Evolutionary conservation across 2,888 invertebrate genomes (phyloP).

Genomic region (Priocnemis perturbator): DNA sequence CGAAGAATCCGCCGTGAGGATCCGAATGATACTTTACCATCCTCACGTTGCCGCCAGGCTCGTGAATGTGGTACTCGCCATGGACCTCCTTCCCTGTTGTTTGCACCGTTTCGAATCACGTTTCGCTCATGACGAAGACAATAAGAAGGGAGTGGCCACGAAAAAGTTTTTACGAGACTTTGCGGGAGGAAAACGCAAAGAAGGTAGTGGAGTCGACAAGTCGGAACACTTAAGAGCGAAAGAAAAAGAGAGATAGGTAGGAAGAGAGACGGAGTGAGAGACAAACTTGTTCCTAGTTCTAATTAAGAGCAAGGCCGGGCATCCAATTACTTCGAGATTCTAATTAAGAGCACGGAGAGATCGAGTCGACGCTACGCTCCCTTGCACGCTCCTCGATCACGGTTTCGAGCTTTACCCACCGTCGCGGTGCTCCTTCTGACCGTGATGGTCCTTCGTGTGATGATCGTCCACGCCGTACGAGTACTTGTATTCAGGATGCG

Average conservation of each 20-base stretch:
- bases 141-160: conserved; percentile 11
- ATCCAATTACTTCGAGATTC: conserved; percentile 57
- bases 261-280: conserved; percentile 21
- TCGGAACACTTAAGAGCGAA: background rate
- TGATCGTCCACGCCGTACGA: conserved; percentile 60
- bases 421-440: conserved; percentile 62
- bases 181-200: conserved; percentile 11
- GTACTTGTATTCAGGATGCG: conserved; percentile 61
- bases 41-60: conserved; percentile 66
- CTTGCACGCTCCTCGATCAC: conserved; percentile 15
- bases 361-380: conserved; percentile 29
- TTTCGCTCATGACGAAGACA: conserved; percentile 26
- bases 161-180: background rate
- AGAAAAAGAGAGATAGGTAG: conserved; percentile 2
- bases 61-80: conserved; percentile 70
- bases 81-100: conserved; percentile 56
- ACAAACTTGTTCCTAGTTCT: conserved; percentile 38
- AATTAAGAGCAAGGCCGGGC: conserved; percentile 51
- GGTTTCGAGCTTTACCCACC: conserved; percentile 42
- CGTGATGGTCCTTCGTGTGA: conserved; percentile 60
- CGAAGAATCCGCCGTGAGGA: conserved; percentile 69
- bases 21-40: conserved; percentile 70
- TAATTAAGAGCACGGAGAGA: conserved; percentile 50
- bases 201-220: background rate
- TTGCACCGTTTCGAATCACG: background rate